Conservation (phyloP, 2,888 invertebrate genomes). For the Diaphora mendica region DNA sequence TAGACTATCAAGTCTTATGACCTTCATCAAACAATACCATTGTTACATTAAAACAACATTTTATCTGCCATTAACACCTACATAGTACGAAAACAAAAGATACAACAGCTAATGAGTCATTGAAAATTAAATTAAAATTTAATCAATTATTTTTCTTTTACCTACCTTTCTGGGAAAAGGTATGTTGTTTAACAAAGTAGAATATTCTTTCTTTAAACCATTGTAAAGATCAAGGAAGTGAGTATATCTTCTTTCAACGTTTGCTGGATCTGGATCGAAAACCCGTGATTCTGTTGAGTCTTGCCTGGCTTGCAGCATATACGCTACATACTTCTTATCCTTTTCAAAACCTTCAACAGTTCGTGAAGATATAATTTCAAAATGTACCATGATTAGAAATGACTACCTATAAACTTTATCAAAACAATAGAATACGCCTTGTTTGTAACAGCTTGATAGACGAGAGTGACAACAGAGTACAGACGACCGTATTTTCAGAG, state of each 20-base stretch:
- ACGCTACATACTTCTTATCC: slow-evolving; percentile 90
- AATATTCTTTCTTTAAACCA: slow-evolving; percentile 86
- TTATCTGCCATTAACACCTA: slow-evolving; percentile 4
- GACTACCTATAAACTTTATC: background rate
- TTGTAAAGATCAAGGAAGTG: slow-evolving; percentile 89
- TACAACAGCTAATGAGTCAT: slow-evolving; percentile 7
- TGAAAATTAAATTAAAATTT: background rate
- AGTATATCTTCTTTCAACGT: slow-evolving; percentile 90
- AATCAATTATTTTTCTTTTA: slow-evolving; percentile 14
- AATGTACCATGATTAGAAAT: slow-evolving; percentile 75
- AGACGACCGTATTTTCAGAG: no score
- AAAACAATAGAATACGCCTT: background rate
- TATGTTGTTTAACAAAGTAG: slow-evolving; percentile 82
- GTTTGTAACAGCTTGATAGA: background rate
- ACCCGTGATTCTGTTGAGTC: slow-evolving; percentile 75
- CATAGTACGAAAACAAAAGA: slow-evolving; percentile 10
- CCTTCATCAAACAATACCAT: background rate
- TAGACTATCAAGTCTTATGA: background rate
- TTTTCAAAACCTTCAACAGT: slow-evolving; percentile 87
- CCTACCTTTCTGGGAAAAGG: slow-evolving; percentile 89
- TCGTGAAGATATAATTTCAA: slow-evolving; percentile 89
- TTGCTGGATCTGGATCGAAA: slow-evolving; percentile 87
- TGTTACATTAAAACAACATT: background rate
- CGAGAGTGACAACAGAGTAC: background rate
- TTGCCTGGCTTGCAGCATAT: slow-evolving; percentile 88